phyloP scores from a whole-genome alignment of 2,797 vertebrate species.

The Telmatherina bonti region DNA sequence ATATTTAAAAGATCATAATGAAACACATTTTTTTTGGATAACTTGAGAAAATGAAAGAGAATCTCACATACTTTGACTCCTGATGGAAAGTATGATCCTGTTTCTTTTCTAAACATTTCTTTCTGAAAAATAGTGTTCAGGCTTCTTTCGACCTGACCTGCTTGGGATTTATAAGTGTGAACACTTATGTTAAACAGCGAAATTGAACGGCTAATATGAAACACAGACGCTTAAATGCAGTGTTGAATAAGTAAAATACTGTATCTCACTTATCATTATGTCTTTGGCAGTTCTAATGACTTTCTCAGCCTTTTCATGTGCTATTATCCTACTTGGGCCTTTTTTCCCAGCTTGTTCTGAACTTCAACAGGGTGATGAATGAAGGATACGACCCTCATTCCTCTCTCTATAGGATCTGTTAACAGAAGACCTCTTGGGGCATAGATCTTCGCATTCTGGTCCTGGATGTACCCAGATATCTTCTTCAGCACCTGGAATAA shows the following conservation, averaged over 20 bases:
- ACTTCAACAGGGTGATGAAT: constrained; percentile 11
- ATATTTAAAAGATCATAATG: constrained; percentile 8
- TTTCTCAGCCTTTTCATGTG: constrained; percentile 17
- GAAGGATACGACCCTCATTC: constrained; percentile 98
- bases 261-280: constrained; percentile 28
- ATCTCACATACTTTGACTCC: background rate
- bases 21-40: constrained; percentile 1
- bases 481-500: constrained; percentile 92
- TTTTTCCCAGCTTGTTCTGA: constrained; percentile 6
- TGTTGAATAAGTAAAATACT: constrained; percentile 16
- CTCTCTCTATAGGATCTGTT: constrained; percentile 95
- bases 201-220: constrained; percentile 23
- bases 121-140: background rate
- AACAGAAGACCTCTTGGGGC: constrained; percentile 93
- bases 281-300: constrained; percentile 13
- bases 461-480: constrained; percentile 95
- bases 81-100: no score
- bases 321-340: background rate
- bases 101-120: constrained; percentile 19
- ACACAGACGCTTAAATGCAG: constrained; percentile 39
- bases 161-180: constrained; percentile 19
- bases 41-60: background rate
- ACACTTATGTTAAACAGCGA: constrained; percentile 4
- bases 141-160: constrained; percentile 21
- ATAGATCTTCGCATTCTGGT: constrained; percentile 98